A percentile compares a stretch with the other conserved stretches of the same genome.
These are phyloP conservation scores for Tenthredo mesomela DNA, from an alignment of 2,888 invertebrate species.

Conservation along the genomic window DNA sequence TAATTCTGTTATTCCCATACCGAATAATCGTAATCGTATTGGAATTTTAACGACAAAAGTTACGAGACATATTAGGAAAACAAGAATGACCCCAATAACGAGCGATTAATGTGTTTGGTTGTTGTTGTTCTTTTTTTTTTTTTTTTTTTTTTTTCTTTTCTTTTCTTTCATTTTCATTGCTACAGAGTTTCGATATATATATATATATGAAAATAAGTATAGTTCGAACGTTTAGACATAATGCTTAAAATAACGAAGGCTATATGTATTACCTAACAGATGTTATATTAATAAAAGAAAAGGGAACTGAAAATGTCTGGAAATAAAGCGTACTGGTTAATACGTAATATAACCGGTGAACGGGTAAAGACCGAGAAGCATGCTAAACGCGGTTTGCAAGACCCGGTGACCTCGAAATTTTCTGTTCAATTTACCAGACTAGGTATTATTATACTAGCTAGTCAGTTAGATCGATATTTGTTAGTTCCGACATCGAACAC, in stretches of 20 bases:
- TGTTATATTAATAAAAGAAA: background rate
- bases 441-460: slow-evolving; percentile 1
- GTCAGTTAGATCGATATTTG: slow-evolving; percentile 67
- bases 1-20: background rate
- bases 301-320: background rate
- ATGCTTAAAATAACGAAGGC: background rate
- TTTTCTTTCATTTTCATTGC: background rate
- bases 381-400: slow-evolving; percentile 55
- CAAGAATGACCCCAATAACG: background rate
- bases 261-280: background rate
- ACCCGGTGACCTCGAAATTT: slow-evolving; percentile 71
- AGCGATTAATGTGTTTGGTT: background rate
- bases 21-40: background rate
- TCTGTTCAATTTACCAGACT: slow-evolving; percentile 55
- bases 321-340: background rate
- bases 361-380: slow-evolving; percentile 65
- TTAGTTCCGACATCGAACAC: slow-evolving; percentile 39
- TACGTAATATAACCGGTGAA: background rate
- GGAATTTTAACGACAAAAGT: background rate
- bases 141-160: too few relatives aligned
- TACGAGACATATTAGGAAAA: background rate
- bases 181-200: background rate
- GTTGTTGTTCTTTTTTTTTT: background rate
- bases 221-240: background rate
- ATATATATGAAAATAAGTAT: background rate